Conservation (phyloP, 1,140 invertebrate species). For the Drosophila aff. region DNA sequence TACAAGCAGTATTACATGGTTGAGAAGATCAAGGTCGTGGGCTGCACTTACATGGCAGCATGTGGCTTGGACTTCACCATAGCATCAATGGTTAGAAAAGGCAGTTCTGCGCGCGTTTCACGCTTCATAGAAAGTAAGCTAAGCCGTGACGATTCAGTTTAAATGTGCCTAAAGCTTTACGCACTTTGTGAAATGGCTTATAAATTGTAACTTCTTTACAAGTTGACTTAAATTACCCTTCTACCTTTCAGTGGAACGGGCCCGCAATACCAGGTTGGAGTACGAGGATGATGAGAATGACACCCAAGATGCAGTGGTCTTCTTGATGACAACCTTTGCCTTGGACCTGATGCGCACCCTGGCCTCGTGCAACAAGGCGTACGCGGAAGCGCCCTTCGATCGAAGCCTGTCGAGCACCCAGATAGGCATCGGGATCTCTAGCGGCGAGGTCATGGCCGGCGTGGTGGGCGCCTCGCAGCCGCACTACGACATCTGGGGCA, state of each 20-base stretch:
- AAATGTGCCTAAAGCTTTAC: too few relatives aligned
- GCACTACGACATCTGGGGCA: slow-evolving; percentile 94
- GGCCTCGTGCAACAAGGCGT: slow-evolving; percentile 33
- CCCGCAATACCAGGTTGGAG: not conserved
- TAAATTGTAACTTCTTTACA: not conserved
- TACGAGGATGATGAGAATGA: not conserved
- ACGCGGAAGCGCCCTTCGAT: slow-evolving; percentile 3
- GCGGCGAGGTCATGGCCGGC: slow-evolving; percentile 89
- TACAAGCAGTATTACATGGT: slow-evolving; percentile 52
- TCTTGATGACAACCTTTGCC: slow-evolving; percentile 56
- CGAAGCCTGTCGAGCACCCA: slow-evolving; percentile 88
- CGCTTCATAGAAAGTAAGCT: not conserved
- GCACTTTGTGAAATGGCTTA: too few relatives aligned
- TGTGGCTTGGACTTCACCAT: slow-evolving; percentile 90
- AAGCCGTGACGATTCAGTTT: not conserved
- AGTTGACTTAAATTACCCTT: not conserved
- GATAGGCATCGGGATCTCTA: slow-evolving; percentile 89
- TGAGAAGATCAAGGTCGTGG: slow-evolving; percentile 97
- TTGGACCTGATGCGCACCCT: slow-evolving; percentile 61
- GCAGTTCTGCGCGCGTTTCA: not conserved
- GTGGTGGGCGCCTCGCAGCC: slow-evolving; percentile 94
- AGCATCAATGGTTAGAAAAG: slow-evolving; percentile 1
- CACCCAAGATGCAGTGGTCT: slow-evolving; percentile 37
- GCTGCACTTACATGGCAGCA: slow-evolving; percentile 97
- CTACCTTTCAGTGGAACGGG: not conserved